Conservation (phyloP, 2,797 vertebrate species). For the Acropternis orthonyx region DNA sequence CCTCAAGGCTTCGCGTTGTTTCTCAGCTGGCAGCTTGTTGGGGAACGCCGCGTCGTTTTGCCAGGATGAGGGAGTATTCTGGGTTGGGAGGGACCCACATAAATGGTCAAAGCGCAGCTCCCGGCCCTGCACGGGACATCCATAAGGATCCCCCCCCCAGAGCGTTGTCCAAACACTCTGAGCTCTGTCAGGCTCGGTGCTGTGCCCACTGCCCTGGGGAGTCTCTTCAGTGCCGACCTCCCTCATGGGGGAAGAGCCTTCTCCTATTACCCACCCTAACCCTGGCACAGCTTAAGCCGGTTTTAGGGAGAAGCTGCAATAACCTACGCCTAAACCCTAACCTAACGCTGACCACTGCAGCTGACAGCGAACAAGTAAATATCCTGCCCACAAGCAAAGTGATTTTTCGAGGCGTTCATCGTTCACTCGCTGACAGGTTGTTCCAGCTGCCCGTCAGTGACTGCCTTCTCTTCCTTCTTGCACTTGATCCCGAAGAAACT, state of each 20-base stretch:
- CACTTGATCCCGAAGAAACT: slow-evolving; percentile 87
- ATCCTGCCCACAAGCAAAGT: not conserved
- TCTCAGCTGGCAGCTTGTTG: not conserved
- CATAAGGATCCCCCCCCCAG: not conserved
- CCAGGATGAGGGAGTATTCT: not conserved
- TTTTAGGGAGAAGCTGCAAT: not conserved
- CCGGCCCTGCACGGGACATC: not conserved
- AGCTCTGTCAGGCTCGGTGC: no score
- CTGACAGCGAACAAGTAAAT: not conserved
- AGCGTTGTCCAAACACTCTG: not conserved
- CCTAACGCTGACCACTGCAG: not conserved
- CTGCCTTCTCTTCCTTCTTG: slow-evolving; percentile 73
- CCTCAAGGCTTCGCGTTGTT: not conserved
- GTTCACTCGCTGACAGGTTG: not conserved
- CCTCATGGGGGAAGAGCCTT: not conserved
- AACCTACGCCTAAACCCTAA: not conserved
- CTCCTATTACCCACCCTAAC: no score
- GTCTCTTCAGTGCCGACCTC: not conserved
- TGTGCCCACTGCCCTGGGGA: not conserved
- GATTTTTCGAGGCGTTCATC: not conserved
- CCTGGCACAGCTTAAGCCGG: not conserved
- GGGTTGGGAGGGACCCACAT: not conserved
- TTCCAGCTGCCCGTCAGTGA: not conserved
- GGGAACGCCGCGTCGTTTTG: accelerated
- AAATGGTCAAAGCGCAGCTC: not conserved